Evolutionary conservation across 1,140 invertebrate species (phyloP).

Genomic region (Potamilus streckersoni): DNA sequence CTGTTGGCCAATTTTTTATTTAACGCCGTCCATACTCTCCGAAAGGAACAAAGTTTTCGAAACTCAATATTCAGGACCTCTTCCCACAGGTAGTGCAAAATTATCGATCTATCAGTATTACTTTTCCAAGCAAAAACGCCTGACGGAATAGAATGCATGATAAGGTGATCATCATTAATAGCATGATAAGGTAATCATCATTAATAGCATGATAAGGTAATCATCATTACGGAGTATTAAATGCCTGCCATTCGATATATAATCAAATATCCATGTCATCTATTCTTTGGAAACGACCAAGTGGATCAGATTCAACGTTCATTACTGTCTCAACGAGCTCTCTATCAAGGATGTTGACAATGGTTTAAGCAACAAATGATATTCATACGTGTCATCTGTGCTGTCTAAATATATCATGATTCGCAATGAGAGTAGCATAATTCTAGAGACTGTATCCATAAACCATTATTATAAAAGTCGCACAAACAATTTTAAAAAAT

Average conservation of each 20-base stretch:
- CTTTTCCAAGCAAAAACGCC: slow-evolving; percentile 17
- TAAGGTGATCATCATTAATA: slow-evolving; percentile 4
- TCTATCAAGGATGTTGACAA: no score
- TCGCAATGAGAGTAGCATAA: no score
- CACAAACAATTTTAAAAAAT: no score
- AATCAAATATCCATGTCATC: no score
- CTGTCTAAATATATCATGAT: no score
- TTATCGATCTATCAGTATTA: slow-evolving; percentile 11
- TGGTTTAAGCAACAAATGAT: no score
- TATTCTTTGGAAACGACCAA: no score
- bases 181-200: slow-evolving; percentile 6
- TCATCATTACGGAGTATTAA: slow-evolving; percentile 10
- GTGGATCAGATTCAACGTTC: no score
- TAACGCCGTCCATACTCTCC: slow-evolving; percentile 11
- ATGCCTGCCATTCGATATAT: slow-evolving; percentile 5
- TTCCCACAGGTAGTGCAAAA: slow-evolving; percentile 16
- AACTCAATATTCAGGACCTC: slow-evolving; percentile 4
- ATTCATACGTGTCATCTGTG: no score
- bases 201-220: slow-evolving; percentile 6
- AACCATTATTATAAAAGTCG: no score
- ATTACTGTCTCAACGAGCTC: no score
- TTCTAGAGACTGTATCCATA: no score
- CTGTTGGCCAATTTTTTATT: neutral
- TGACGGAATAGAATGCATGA: slow-evolving; percentile 21
- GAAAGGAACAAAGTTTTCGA: neutral